Percentiles rank a stretch among this genome's conserved stretches.
phyloP scores from a whole-genome alignment of 92 coral and sea anemone genomes.

The Actinernus sp. region DNA sequence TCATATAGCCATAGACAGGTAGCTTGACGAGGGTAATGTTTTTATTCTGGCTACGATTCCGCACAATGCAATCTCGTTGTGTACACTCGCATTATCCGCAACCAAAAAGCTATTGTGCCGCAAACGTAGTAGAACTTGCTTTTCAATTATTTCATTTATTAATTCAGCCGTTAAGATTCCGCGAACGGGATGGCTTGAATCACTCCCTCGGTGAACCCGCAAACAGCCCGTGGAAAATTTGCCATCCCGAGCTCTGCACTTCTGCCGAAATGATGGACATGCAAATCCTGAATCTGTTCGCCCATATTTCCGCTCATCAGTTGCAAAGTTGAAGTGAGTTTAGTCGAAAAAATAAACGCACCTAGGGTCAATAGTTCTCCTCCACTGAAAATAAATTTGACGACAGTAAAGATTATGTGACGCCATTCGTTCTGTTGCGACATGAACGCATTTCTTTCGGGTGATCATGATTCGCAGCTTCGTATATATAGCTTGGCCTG shows the following conservation, averaged over 20 bases:
- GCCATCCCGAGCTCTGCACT: not conserved
- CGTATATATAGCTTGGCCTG: no score
- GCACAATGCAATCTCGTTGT: not conserved
- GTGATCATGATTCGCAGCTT: conserved; percentile 33
- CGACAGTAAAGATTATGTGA: not conserved
- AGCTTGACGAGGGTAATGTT: not conserved
- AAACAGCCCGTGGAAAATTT: not conserved
- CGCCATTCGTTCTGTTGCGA: conserved; percentile 21
- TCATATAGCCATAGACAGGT: not conserved
- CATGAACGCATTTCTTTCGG: conserved; percentile 28
- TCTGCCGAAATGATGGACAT: conserved; percentile 19
- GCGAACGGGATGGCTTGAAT: conserved; percentile 7
- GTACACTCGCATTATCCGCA: conserved; percentile 5
- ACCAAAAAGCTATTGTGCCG: conserved; percentile 22
- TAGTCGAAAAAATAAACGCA: conserved; percentile 11
- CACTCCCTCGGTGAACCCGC: conserved; percentile 1
- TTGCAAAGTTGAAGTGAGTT: conserved; percentile 10
- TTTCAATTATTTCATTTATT: conserved; percentile 10
- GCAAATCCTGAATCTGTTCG: conserved; percentile 5
- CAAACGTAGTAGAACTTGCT: conserved; percentile 25
- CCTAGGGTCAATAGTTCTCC: not conserved
- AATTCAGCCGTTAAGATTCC: conserved; percentile 12
- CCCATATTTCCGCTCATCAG: conserved; percentile 10
- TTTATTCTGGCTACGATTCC: not conserved
- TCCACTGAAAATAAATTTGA: not conserved